Evolutionary conservation across 1,140 invertebrate genomes (phyloP), one percentile per base, ranked within the genome.

Genomic region (Leguminivora glycinivorella): DNA sequence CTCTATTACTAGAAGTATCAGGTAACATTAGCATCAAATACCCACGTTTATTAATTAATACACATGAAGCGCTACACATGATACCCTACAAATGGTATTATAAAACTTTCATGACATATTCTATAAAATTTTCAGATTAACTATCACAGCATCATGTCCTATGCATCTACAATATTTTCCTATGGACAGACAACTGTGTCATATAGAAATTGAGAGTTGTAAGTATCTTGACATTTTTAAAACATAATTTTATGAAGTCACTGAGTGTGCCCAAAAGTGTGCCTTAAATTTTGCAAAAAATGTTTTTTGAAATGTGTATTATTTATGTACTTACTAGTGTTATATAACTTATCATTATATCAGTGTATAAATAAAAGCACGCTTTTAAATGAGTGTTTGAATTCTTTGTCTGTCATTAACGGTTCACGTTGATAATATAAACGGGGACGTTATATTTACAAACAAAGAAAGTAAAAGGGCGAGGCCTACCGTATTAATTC

Each of bases 161-260:
- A 99, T 99, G 98, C 97, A 98, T 93, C 94, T 99, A 72, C 97
- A 98, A 88, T 98, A 98, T 92, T 99, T 99, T 93, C 98, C 98
- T 5, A 98, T 99, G 97, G 98, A 99, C 92, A 95, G 97, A 85
- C 98, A 99, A 92, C 93, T 98, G 75, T 99, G 98, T 93, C 96
- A 98, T 89, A 97, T 99, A 84, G 98, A 99, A 94, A 98, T 99
- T 79, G 98, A 99, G 95, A 98, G 97, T 93, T 99, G 97, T 98
- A 96, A 98, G 98, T 97, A 94, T 85, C 84, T 82, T 81, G 79
- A 72, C 38, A 75, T 69, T 70, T 71, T 66, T 70, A 72, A 77
- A 58, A 34, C 25, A 66, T 63, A 17, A 63, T 63, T 63, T 63
- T 60, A 38, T n/a, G 31, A 63, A 58, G 26, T 63, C 58, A 63